Base-by-base conservation (phyloP, 2,888 invertebrate genomes). In the Dyspetes luteomarginatus region DNA sequence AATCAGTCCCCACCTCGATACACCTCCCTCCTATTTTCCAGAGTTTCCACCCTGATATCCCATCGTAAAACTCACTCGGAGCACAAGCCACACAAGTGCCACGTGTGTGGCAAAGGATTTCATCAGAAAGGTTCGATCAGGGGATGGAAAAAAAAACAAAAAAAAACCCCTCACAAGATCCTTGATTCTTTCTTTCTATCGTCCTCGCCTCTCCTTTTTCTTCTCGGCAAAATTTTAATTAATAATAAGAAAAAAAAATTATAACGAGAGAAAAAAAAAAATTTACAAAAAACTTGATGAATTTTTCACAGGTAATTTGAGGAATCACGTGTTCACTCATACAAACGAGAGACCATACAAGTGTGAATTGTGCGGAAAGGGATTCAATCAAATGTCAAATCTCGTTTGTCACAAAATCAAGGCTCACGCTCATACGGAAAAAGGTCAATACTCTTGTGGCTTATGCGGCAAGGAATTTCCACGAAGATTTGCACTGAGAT, bases 311-410 rank as follows among this genome's bases (percentile, higher is more conserved):
- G 96, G 96, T 9, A 96, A 96, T 88, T 92, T 96, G 56, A 93
- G 96, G 0, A 96, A 96, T 88, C 96, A 96, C 86, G 93, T 96
- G 62, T 96, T 96, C 88, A 96, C 96, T 0, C 96, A 96, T 87
- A 96, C 96, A 5, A 96, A 96, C 87, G 96, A 95, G 89, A 93
- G 96, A 4, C 96, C 96, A 0, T 96, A 96, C 89, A 95, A 95
- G 86, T 96, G 96, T 90, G 95, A 95, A 85, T 92, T 95, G 56
- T 96, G 96, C 90, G 92, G 94, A 76, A 95, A 95, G 87, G 96
- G 96, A 0, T 96, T 96, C 92, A 96, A 96, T 90, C 96, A 96
- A 88, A 96, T 96, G 93, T 96, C 96, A 7, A 96, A 96, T 91
- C 93, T 96, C 73, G 96, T 96, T 87, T 96, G 96, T 87, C 96